phyloP scores from a whole-genome alignment of 1,140 invertebrate genomes.

The Heterodera carotae region DNA sequence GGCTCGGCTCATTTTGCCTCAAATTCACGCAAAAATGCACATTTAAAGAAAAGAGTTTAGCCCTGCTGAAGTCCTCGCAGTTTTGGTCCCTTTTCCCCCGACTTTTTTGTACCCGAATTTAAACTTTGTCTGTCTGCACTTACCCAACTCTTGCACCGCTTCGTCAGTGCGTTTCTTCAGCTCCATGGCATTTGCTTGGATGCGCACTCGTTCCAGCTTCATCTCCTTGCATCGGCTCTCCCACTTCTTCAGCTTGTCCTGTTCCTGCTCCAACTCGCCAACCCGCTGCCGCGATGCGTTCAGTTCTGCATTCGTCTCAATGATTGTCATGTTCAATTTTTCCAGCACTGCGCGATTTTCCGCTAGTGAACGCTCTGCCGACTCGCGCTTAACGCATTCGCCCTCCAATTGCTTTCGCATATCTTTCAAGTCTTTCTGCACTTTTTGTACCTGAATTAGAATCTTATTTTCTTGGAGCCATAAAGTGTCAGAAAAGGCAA shows the following conservation, averaged over 20 bases:
- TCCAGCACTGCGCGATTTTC: conserved; percentile 31
- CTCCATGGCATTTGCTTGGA: conserved; percentile 54
- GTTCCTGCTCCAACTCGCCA: conserved; percentile 54
- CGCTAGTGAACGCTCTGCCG: conserved; percentile 31
- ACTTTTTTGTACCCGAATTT: conserved; percentile 10
- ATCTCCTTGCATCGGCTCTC: conserved; percentile 62
- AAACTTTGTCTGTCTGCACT: not conserved
- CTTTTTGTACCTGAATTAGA: not conserved
- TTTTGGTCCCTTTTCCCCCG: not conserved
- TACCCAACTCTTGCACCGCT: conserved; percentile 39
- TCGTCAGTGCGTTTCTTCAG: conserved; percentile 63
- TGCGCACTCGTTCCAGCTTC: conserved; percentile 52
- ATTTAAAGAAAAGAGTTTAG: too few species aligned
- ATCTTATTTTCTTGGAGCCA: too few species aligned
- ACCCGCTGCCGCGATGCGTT: conserved; percentile 33
- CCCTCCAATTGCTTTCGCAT: not conserved
- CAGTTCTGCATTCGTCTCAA: conserved; percentile 37
- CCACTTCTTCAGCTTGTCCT: conserved; percentile 57
- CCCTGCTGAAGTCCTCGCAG: too few species aligned
- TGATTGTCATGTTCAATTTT: conserved; percentile 46
- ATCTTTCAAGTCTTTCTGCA: not conserved
- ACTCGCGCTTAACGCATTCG: conserved; percentile 34
- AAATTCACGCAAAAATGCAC: too few species aligned
- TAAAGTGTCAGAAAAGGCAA: too few species aligned
- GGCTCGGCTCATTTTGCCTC: conserved; percentile 29